These are phyloP conservation scores for Muscina levida DNA, from an alignment of 2,888 invertebrate genomes.

Conservation along the genomic window DNA sequence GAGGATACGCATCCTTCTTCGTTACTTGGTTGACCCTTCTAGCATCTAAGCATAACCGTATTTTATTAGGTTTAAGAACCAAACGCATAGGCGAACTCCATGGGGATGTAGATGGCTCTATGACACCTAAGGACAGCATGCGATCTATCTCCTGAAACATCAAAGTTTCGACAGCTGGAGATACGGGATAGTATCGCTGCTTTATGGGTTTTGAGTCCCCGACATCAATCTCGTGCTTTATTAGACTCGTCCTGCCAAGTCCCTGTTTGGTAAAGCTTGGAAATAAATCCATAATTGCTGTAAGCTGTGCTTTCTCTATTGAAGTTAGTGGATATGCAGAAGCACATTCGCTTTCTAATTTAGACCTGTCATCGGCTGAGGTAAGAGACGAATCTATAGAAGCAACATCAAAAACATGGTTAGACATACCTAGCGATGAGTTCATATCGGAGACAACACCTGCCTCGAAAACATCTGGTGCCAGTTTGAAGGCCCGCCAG, in stretches of 20 bases:
- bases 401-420: too few species aligned
- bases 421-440: too few species aligned
- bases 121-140: slow-evolving; percentile 70
- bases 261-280: background rate
- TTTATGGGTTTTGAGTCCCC: slow-evolving; percentile 15
- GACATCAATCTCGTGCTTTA: slow-evolving; percentile 53
- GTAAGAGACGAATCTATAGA: too few species aligned
- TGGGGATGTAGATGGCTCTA: too few species aligned
- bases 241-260: slow-evolving; percentile 37
- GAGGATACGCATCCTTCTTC: too few species aligned
- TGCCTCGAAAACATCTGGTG: background rate
- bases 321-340: too few species aligned
- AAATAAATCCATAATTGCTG: too few species aligned
- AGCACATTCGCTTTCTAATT: too few species aligned
- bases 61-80: slow-evolving; percentile 40
- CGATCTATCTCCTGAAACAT: slow-evolving; percentile 57
- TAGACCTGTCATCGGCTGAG: too few species aligned
- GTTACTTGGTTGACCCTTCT: too few species aligned
- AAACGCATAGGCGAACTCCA: slow-evolving; percentile 69
- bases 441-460: background rate
- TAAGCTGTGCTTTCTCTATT: slow-evolving; percentile 20
- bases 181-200: slow-evolving; percentile 1
- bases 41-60: too few species aligned
- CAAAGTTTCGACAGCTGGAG: too few species aligned
- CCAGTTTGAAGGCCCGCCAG: background rate